A percentile compares a stretch with the other conserved stretches of the same genome.
Evolutionary conservation across 2,113 vertebrate species (phyloP).

Genomic region (Morone chrysops): DNA sequence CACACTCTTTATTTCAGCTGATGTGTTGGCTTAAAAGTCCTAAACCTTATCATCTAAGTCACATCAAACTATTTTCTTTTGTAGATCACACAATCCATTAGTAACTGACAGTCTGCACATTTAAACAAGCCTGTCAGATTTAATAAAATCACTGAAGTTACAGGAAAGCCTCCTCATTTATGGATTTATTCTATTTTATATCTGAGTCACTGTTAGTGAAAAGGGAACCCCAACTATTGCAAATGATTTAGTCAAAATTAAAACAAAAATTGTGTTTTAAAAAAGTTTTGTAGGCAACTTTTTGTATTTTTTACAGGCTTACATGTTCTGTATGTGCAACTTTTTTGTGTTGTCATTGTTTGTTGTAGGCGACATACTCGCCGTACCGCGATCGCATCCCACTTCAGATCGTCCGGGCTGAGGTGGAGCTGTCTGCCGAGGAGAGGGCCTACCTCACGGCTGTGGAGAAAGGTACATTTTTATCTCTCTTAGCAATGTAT

Average conservation of each 20-base stretch:
- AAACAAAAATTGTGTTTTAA: too few species aligned
- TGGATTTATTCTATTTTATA: too few species aligned
- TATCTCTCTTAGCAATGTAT: neutral
- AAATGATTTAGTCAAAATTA: too few species aligned
- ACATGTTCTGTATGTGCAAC: neutral
- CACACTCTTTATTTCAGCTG: neutral
- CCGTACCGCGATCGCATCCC: slow-evolving; percentile 97
- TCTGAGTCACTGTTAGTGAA: too few species aligned
- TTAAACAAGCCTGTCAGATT: neutral
- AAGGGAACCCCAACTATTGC: too few species aligned
- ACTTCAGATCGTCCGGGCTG: slow-evolving; percentile 94
- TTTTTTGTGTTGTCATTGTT: neutral
- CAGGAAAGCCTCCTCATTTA: too few species aligned
- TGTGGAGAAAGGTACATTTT: slow-evolving; percentile 89
- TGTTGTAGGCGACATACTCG: slow-evolving; percentile 89
- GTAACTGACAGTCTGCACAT: neutral
- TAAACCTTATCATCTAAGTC: neutral
- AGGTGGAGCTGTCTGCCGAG: slow-evolving; percentile 93
- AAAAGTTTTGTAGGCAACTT: too few species aligned
- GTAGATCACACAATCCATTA: neutral
- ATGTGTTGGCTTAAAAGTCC: neutral
- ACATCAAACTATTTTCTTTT: neutral
- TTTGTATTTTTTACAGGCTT: neutral
- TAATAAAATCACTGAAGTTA: too few species aligned
- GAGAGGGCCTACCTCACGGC: slow-evolving; percentile 96